Percentiles rank a stretch among this genome's conserved stretches.
Conservation (phyloP, 1,140 invertebrate species). For the Lithobius niger region DNA sequence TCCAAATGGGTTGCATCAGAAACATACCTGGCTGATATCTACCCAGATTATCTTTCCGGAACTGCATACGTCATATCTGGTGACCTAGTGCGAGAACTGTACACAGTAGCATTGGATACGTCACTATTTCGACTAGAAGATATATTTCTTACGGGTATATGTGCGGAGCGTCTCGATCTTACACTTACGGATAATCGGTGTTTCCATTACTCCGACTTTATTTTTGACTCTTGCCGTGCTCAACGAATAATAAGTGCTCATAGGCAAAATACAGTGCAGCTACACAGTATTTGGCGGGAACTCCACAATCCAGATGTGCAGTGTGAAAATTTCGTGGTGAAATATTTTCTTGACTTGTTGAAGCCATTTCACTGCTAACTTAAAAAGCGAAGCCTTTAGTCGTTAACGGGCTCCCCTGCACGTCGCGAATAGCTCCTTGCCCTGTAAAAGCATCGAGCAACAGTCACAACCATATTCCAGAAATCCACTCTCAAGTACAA, state of each 20-base stretch:
- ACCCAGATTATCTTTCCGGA: constrained; percentile 72
- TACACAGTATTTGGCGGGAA: too few relatives aligned
- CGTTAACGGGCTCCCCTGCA: too few relatives aligned
- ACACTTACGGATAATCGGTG: constrained; percentile 33
- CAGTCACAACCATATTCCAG: too few relatives aligned
- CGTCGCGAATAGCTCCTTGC: too few relatives aligned
- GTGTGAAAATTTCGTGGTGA: too few relatives aligned
- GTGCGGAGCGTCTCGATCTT: constrained; percentile 17
- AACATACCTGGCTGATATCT: constrained; percentile 45
- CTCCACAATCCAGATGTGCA: too few relatives aligned
- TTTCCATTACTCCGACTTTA: constrained; percentile 41
- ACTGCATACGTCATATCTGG: constrained; percentile 68
- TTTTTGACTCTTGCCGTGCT: constrained; percentile 22
- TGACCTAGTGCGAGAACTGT: constrained; percentile 49
- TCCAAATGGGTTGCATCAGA: constrained; percentile 1
- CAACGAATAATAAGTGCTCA: constrained; percentile 23
- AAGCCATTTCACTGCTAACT: too few relatives aligned
- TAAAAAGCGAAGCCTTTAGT: too few relatives aligned
- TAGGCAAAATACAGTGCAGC: too few relatives aligned
- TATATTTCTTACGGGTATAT: constrained; percentile 61
- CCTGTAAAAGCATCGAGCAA: too few relatives aligned
- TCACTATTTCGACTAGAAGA: constrained; percentile 63
- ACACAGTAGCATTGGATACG: constrained; percentile 49
- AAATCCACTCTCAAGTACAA: too few relatives aligned
- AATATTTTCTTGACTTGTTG: too few relatives aligned